These are phyloP conservation scores for Biston stratarius DNA, from an alignment of 2,888 invertebrate genomes.

Conservation along the genomic window DNA sequence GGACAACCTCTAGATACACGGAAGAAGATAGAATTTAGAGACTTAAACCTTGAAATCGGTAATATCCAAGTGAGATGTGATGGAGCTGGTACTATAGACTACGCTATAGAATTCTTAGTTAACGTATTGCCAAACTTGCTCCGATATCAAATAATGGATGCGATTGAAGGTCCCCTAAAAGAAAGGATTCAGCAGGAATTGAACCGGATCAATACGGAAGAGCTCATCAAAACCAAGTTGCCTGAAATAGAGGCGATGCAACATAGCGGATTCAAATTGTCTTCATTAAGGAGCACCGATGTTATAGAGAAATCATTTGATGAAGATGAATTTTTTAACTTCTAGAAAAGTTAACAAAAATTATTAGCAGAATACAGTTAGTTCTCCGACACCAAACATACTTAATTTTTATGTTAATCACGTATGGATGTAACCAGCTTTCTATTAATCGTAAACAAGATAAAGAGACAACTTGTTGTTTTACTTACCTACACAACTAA, in stretches of 20 bases:
- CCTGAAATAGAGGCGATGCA: slow-evolving; percentile 89
- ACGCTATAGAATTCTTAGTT: slow-evolving; percentile 91
- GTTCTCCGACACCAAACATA: not conserved
- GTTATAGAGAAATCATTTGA: slow-evolving; percentile 61
- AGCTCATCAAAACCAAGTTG: slow-evolving; percentile 89
- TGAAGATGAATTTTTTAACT: slow-evolving; percentile 82
- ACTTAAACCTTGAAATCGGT: slow-evolving; percentile 92
- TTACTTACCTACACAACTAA: not conserved
- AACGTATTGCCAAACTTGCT: slow-evolving; percentile 94
- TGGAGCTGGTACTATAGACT: slow-evolving; percentile 96
- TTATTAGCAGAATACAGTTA: not conserved
- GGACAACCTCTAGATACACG: slow-evolving; percentile 93
- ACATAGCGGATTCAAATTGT: slow-evolving; percentile 76
- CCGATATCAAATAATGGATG: slow-evolving; percentile 95
- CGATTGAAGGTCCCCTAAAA: slow-evolving; percentile 92
- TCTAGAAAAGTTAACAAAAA: slow-evolving; percentile 49
- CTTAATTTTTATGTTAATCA: not conserved
- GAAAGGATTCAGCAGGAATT: slow-evolving; percentile 91
- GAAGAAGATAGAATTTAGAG: slow-evolving; percentile 89
- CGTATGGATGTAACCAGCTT: not conserved
- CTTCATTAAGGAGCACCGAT: slow-evolving; percentile 61
- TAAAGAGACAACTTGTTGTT: not conserved
- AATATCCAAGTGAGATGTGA: slow-evolving; percentile 94
- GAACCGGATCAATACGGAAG: slow-evolving; percentile 91
- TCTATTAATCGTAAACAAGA: not conserved